Conservation (phyloP, 2,888 invertebrate genomes). For the Apamea crenata region DNA sequence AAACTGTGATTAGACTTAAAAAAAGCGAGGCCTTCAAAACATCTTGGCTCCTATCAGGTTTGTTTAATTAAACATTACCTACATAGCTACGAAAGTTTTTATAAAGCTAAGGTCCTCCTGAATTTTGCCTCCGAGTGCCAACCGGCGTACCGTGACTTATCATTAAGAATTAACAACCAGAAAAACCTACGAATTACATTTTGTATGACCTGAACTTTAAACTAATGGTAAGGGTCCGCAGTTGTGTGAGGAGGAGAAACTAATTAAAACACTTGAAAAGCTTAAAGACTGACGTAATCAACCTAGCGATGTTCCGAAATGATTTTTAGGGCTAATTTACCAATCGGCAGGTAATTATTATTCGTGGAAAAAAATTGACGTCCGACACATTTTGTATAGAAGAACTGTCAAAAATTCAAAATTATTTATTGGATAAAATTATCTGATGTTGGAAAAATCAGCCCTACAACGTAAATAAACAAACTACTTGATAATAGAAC, state of each 20-base stretch:
- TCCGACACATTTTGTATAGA: too few species aligned
- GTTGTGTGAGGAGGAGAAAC: conserved; percentile 13
- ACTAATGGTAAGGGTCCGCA: not conserved
- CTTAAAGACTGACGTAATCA: not conserved
- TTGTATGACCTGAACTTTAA: conserved; percentile 20
- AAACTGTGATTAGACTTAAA: not conserved
- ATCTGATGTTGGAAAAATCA: too few species aligned
- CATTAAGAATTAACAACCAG: conserved; percentile 36
- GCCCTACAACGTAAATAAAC: too few species aligned
- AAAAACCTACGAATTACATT: conserved; percentile 39
- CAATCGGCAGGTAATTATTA: too few species aligned
- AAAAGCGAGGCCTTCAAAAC: not conserved
- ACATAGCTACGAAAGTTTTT: not conserved
- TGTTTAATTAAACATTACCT: conserved; percentile 28
- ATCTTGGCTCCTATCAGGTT: not conserved
- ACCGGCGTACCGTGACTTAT: not conserved
- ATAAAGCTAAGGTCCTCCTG: conserved; percentile 2
- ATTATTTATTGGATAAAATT: too few species aligned
- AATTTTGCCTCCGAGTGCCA: conserved; percentile 5
- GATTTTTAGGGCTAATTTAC: not conserved
- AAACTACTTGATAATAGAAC: not conserved
- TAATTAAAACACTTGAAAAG: conserved; percentile 27
- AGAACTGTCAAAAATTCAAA: too few species aligned
- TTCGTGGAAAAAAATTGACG: too few species aligned
- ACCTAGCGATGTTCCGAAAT: not conserved